Conservation (phyloP, 2,797 vertebrate genomes). For the Tokudaia tokunoshimensis region DNA sequence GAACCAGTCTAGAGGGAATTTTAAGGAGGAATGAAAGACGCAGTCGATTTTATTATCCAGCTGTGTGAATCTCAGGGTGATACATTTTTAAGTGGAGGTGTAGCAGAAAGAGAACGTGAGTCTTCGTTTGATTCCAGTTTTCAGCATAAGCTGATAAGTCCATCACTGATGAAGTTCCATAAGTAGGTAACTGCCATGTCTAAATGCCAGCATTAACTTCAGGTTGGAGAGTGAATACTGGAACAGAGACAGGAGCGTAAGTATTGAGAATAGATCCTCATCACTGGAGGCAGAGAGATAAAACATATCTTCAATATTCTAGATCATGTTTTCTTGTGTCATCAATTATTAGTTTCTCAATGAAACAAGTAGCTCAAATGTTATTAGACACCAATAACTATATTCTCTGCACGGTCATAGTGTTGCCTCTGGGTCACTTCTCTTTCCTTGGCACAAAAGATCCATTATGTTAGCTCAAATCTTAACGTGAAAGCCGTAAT, state of each 20-base stretch:
- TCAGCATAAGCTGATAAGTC: neutral
- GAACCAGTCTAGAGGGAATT: neutral
- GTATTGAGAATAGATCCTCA: neutral
- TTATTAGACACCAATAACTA: neutral
- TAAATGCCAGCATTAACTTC: neutral
- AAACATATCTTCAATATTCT: constrained; percentile 60
- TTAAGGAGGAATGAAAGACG: neutral
- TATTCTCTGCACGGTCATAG: neutral
- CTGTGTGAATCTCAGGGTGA: neutral
- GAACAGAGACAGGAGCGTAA: neutral
- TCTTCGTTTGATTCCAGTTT: neutral
- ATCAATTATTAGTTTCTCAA: constrained; percentile 65
- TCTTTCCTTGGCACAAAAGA: constrained; percentile 57
- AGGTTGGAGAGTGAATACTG: neutral
- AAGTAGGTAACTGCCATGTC: neutral
- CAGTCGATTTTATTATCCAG: neutral
- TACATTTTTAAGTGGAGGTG: neutral
- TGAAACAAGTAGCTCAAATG: constrained; percentile 26
- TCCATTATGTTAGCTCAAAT: constrained; percentile 70
- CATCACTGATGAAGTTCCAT: neutral
- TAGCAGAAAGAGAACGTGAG: neutral
- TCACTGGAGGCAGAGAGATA: constrained; percentile 57
- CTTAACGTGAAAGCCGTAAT: constrained; percentile 65
- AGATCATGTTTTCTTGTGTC: constrained; percentile 36
- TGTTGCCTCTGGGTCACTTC: neutral